These are phyloP conservation scores for Drosophila nigrodunni DNA, from an alignment of 1,140 invertebrate species.

Conservation along the genomic window DNA sequence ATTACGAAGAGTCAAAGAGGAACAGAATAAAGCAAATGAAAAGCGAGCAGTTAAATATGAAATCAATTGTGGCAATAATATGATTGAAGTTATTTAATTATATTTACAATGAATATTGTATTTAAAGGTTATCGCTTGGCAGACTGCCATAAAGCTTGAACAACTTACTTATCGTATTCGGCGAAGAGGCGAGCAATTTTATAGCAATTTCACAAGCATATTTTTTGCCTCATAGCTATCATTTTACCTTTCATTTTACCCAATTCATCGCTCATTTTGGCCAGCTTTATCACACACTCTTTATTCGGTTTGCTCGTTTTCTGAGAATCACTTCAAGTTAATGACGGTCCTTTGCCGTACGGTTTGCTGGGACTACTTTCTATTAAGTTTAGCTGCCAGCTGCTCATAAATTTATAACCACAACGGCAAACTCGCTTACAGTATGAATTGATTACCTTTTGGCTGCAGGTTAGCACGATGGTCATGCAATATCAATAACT, in stretches of 20 bases:
- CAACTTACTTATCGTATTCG: slow-evolving; percentile 36
- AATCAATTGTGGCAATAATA: slow-evolving; percentile 1
- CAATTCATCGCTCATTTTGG: slow-evolving; percentile 46
- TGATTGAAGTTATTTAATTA: not conserved
- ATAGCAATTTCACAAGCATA: slow-evolving; percentile 57
- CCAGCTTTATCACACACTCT: slow-evolving; percentile 36
- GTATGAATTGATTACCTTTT: slow-evolving; percentile 77
- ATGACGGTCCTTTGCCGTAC: slow-evolving; percentile 51
- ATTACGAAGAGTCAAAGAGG: slow-evolving; percentile 4
- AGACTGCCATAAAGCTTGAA: slow-evolving; percentile 8
- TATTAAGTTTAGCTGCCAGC: slow-evolving; percentile 40
- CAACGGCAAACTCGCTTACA: slow-evolving; percentile 45
- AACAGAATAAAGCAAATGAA: not conserved
- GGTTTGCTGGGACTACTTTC: slow-evolving; percentile 10
- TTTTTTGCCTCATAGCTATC: slow-evolving; percentile 19
- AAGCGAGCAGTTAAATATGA: not conserved
- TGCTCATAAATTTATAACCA: slow-evolving; percentile 65
- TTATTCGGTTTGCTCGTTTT: slow-evolving; percentile 24
- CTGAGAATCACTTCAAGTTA: slow-evolving; percentile 52
- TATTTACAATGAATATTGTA: slow-evolving; percentile 43
- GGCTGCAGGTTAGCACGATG: slow-evolving; percentile 26
- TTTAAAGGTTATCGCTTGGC: slow-evolving; percentile 1
- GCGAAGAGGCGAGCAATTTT: slow-evolving; percentile 59
- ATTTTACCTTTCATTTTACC: slow-evolving; percentile 1
- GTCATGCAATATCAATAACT: slow-evolving; percentile 72